These are phyloP conservation scores for Microplitis mediator DNA, from an alignment of 1,140 invertebrate species.

Conservation along the genomic window DNA sequence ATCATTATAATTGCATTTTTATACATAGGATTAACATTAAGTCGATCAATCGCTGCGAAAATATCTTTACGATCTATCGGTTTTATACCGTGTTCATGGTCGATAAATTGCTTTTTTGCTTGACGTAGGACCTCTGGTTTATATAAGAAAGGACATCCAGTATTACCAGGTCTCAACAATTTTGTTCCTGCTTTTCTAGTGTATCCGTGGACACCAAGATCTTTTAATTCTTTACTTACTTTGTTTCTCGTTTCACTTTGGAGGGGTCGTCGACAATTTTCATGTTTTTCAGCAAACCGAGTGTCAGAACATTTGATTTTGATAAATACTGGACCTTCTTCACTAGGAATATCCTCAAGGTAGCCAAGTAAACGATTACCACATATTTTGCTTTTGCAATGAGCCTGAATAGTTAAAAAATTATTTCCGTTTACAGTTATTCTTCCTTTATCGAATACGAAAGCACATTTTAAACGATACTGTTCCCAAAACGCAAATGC, in stretches of 20 bases:
- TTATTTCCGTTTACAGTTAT: neutral
- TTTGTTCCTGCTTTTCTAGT: neutral
- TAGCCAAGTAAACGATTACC: neutral
- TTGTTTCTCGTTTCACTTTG: neutral
- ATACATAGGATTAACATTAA: neutral
- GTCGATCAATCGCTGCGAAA: neutral
- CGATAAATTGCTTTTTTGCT: neutral
- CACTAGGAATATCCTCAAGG: neutral
- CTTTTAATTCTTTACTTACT: neutral
- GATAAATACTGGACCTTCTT: neutral
- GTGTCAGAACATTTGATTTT: neutral
- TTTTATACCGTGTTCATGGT: neutral
- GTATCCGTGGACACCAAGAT: neutral
- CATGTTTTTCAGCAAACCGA: neutral
- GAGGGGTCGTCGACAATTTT: neutral
- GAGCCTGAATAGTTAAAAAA: neutral
- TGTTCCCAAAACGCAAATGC: constrained; percentile 1
- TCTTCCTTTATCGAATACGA: neutral
- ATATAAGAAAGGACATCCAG: neutral
- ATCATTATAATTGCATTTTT: neutral
- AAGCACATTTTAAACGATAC: neutral
- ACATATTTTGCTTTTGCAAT: neutral
- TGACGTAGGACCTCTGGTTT: neutral
- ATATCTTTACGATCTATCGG: neutral
- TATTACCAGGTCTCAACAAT: neutral